Evolutionary conservation across 2,888 invertebrate genomes (phyloP).

Genomic region (Lagria hirta): DNA sequence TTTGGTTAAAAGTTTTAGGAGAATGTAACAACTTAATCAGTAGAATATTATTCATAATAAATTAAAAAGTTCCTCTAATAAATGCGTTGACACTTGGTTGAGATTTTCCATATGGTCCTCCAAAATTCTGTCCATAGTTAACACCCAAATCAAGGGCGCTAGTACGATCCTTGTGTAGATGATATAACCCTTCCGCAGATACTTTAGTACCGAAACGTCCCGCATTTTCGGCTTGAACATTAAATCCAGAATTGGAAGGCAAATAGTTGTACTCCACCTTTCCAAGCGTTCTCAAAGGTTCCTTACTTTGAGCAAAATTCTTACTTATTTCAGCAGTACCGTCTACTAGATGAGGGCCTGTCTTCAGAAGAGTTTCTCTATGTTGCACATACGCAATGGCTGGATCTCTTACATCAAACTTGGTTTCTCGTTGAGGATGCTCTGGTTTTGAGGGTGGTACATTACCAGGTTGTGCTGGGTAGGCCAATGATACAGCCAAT

Average conservation of each 20-base stretch:
- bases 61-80: constrained; percentile 10
- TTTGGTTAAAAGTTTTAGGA: neutral
- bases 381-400: neutral
- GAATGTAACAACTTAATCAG: neutral
- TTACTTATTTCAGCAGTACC: neutral
- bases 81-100: constrained; percentile 6
- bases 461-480: no score
- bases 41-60: neutral
- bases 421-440: no score
- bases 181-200: constrained; percentile 1
- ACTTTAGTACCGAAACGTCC: constrained; percentile 13
- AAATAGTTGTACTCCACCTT: constrained; percentile 6
- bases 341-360: constrained; percentile 3
- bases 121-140: constrained; percentile 6
- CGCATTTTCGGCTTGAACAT: constrained; percentile 4
- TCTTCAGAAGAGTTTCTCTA: constrained; percentile 2
- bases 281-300: neutral
- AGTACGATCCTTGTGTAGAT: constrained; percentile 3
- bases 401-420: constrained; percentile 2
- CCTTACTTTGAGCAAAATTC: constrained; percentile 1
- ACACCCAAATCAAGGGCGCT: constrained; percentile 7
- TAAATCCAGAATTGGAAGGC: neutral
- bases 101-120: constrained; percentile 3
- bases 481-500: no score
- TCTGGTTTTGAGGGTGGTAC: no score